Evolutionary conservation across 2,113 vertebrate species (phyloP), one percentile per base, ranked within the genome.

Genomic region (Silurus glanis): DNA sequence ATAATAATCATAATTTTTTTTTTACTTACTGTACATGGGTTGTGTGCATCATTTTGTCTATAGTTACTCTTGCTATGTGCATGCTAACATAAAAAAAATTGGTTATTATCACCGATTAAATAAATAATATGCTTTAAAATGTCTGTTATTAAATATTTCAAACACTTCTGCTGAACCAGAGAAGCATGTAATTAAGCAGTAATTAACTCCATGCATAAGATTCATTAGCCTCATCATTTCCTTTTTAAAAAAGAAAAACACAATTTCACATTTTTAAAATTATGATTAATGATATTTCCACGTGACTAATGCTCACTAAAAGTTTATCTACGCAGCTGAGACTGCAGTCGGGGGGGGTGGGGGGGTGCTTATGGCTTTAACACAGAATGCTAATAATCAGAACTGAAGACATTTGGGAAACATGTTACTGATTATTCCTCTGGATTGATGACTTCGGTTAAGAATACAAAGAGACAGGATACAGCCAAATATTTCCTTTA

Each of bases 391-490:
- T 83, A 74, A 67, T 59, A n/a, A 69, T 64, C 55, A 64, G 69
- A 71, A 79, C 79, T 49, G 67, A 74, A 82, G 47, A 66, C 66
- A 78, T 10, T 83, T 58, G 64, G 37, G 58, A 62, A 85, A 83
- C 49, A 58, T 80, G 86, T 83, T 89, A 55, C 80, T 59, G 21
- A 51, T 87, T 85, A 85, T 74, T 80, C 62, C 64, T 14, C 51
- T 56, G n/a, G 79, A 75, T 56, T 83, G 80, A 87, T 9, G 80
- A 76, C 75, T 83, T 51, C 0, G 75, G 72, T 56, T 78, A 86
- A 61, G 45, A 87, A 89, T 37, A 85, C 83, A 83, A 61, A 71
- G 75, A 82, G 61, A 82, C 83, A 72, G 83, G n/a, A 83, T 78
- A 61, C 47, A 37, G 59, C 51, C 59, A 72, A 80, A 47, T 14